These are phyloP conservation scores for Solenopsis invicta DNA, from an alignment of 1,140 invertebrate species.

Conservation along the genomic window DNA sequence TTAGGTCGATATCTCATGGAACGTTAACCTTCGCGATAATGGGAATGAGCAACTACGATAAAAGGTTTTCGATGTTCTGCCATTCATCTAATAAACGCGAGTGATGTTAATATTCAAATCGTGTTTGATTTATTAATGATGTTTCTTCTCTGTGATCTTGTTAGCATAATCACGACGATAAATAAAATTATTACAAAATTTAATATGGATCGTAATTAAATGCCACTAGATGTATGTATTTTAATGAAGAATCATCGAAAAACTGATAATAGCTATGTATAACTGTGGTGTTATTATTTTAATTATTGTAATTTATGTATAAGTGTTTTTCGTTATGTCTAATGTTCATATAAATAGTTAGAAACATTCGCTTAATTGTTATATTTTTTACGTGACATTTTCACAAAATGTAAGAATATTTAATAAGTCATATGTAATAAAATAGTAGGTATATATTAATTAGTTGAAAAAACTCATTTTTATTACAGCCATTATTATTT, in stretches of 20 bases:
- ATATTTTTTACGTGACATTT: background rate
- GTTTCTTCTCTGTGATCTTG: background rate
- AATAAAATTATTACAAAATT: background rate
- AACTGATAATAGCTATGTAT: background rate
- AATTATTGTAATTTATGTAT: background rate
- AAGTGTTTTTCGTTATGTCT: background rate
- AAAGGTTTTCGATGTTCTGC: conserved; percentile 59
- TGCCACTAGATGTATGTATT: background rate
- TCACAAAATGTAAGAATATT: background rate
- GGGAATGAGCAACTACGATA: conserved; percentile 38
- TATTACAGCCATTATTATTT: background rate
- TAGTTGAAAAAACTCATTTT: background rate
- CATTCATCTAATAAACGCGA: conserved; percentile 35
- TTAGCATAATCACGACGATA: background rate
- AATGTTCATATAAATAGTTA: background rate
- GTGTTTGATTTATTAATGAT: conserved; percentile 46
- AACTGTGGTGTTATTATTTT: background rate
- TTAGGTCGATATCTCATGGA: conserved; percentile 39
- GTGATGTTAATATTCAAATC: conserved; percentile 17
- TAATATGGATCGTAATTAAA: conserved; percentile 21
- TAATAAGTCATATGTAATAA: background rate
- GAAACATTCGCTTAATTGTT: conserved; percentile 3
- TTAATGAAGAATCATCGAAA: background rate
- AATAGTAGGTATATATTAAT: background rate
- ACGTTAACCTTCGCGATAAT: conserved; percentile 31